phyloP scores from a whole-genome alignment of 2,888 invertebrate genomes.

The Tuta absoluta region DNA sequence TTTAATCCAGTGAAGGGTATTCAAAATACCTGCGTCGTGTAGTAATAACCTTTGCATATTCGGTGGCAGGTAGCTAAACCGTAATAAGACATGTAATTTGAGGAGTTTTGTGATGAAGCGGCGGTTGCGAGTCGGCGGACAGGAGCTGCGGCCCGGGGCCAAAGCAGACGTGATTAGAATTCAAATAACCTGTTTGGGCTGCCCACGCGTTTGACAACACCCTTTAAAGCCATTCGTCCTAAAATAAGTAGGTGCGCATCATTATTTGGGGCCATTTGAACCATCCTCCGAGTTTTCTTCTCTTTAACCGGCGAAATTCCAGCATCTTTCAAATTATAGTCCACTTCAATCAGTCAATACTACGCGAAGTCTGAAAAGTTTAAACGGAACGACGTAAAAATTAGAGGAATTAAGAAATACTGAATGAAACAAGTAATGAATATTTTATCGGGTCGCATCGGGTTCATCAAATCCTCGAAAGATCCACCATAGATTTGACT shows the following conservation, averaged over 20 bases:
- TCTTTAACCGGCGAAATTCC: background rate
- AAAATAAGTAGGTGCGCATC: conserved; percentile 19
- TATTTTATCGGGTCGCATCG: too few relatives aligned
- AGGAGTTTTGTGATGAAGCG: conserved; percentile 17
- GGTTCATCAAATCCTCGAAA: too few relatives aligned
- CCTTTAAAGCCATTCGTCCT: conserved; percentile 56
- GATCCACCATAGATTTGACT: too few relatives aligned
- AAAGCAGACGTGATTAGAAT: conserved; percentile 61
- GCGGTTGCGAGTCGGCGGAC: conserved; percentile 33
- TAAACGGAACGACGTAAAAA: background rate
- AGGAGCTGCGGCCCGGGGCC: conserved; percentile 46
- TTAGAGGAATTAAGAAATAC: too few relatives aligned
- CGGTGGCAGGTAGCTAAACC: conserved; percentile 23
- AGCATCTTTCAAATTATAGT: background rate
- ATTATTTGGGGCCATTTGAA: background rate
- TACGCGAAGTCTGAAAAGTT: background rate
- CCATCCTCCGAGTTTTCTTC: background rate
- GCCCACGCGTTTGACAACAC: conserved; percentile 69
- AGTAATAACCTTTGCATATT: conserved; percentile 26
- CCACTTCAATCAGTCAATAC: background rate
- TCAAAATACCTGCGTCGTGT: conserved; percentile 7
- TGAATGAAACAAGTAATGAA: too few relatives aligned
- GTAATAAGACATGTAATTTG: conserved; percentile 18
- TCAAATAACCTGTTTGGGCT: conserved; percentile 77
- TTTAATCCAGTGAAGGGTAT: conserved; percentile 11